Base-by-base conservation (phyloP, 2,797 vertebrate species). In the Poecilia wingei region DNA sequence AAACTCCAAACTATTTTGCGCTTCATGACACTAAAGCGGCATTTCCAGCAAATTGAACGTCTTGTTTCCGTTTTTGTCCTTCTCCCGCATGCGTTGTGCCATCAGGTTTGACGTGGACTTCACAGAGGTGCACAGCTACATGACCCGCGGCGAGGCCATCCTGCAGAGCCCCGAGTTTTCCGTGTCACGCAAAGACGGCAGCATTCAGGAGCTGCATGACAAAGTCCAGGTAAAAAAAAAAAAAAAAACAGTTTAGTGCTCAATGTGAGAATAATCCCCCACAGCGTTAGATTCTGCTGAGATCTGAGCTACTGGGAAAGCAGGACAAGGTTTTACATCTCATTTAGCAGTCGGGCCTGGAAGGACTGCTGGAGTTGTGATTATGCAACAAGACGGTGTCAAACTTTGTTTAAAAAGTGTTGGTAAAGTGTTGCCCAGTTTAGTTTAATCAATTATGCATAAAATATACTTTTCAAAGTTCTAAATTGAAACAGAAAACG, bases 91-190 rank as follows among this genome's bases (percentile, higher is more conserved):
- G 6, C 51, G 46, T 75, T 75, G 47, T 71, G 61, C 78, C 31
- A 74, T 46, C 87, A 99, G 98, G 93, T 98, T 99, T 93, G 98
- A 99, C 77, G 96, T 97, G 0, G 98, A 99, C 87, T 97, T 97
- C 88, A 99, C 98, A 10, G 98, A 99, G 94, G 96, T 99, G 74
- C 98, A 99, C 91, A 99, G 98, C 93, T 99, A 98, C 95, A 99
- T 99, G 96, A 99, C 98, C 28, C 97, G 98, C 3, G 98, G 98
- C 0, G 98, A 99, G 94, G 98, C 97, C 47, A 95, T 97, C 91
- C 94, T 99, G 25, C 98, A 99, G 92, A 98, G 97, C 89, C 97
- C 98, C 0, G 98, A 99, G 89, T 98, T 98, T 85, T 96, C 97
- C 0, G 59, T 97, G 81, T 97, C 95, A 14, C 95, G 97, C 22